These are phyloP conservation scores for Adelosebastes latens DNA, from an alignment of 2,797 vertebrate genomes.

Conservation along the genomic window DNA sequence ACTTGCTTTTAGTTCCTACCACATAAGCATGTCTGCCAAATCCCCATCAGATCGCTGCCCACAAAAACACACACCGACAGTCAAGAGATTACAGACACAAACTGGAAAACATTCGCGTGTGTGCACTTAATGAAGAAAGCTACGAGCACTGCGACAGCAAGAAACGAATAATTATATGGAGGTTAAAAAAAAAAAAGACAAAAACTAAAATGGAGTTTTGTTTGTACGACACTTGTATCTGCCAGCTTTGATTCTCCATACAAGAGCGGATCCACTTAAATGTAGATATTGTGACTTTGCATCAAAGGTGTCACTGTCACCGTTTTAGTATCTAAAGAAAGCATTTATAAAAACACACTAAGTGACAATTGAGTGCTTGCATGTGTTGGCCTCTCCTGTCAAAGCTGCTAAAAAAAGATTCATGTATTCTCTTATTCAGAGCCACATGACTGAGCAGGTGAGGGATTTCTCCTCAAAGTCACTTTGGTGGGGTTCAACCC, in stretches of 20 bases:
- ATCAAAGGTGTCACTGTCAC: constrained; percentile 11
- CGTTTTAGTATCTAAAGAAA: constrained; percentile 5
- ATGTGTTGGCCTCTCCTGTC: neutral
- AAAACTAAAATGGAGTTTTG: neutral
- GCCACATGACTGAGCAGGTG: constrained; percentile 27
- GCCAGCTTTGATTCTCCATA: neutral
- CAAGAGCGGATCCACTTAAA: constrained; percentile 3
- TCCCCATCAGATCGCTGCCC: constrained; percentile 64
- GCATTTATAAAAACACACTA: constrained; percentile 4
- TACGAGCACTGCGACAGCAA: constrained; percentile 2
- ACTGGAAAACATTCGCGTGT: constrained; percentile 24
- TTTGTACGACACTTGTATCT: neutral
- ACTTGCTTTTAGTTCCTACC: constrained; percentile 84
- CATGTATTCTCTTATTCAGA: constrained; percentile 21
- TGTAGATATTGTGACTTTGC: constrained; percentile 13
- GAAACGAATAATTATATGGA: neutral
- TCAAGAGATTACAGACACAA: constrained; percentile 45
- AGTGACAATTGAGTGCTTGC: neutral
- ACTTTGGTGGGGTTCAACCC: constrained; percentile 37
- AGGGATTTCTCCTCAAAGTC: constrained; percentile 29
- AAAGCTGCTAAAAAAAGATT: constrained; percentile 25
- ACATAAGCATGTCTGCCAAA: constrained; percentile 77
- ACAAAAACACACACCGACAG: constrained; percentile 63
- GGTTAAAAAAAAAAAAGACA: neutral
- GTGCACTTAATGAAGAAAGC: constrained; percentile 26